Conservation (phyloP, 2,797 vertebrate species). For the Anas georgica region DNA sequence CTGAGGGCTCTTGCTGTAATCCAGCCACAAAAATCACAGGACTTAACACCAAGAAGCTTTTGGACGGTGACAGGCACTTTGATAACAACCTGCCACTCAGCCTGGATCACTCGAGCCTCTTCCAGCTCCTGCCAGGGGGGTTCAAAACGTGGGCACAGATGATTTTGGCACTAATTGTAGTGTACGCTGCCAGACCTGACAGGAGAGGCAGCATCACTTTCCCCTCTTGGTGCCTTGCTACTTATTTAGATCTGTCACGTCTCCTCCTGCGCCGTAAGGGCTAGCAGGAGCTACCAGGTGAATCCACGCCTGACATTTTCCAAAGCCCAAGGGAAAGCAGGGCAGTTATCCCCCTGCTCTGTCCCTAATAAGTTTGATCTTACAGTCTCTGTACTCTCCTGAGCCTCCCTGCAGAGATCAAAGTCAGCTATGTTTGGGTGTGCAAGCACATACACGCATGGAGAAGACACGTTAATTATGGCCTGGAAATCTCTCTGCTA, state of each 20-base stretch:
- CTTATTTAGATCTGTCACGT: background rate
- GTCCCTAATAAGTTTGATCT: background rate
- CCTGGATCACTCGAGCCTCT: background rate
- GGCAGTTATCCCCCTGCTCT: background rate
- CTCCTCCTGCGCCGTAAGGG: accelerated
- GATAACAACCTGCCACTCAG: background rate
- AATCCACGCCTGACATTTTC: background rate
- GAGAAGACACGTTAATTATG: background rate
- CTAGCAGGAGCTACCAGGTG: background rate
- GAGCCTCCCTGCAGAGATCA: background rate
- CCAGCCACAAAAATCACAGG: background rate
- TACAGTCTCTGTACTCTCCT: background rate
- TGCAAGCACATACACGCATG: background rate
- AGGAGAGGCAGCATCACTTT: background rate
- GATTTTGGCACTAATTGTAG: background rate
- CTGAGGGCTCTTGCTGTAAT: background rate
- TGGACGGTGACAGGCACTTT: background rate
- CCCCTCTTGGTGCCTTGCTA: background rate
- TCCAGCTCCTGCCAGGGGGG: background rate
- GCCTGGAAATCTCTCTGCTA: background rate
- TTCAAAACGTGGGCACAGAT: background rate
- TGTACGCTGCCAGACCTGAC: background rate
- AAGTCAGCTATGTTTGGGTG: background rate
- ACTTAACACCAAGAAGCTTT: background rate
- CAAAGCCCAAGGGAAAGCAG: background rate